Base-by-base conservation (phyloP, 1,140 invertebrate genomes). In the Hetaerina americana region DNA sequence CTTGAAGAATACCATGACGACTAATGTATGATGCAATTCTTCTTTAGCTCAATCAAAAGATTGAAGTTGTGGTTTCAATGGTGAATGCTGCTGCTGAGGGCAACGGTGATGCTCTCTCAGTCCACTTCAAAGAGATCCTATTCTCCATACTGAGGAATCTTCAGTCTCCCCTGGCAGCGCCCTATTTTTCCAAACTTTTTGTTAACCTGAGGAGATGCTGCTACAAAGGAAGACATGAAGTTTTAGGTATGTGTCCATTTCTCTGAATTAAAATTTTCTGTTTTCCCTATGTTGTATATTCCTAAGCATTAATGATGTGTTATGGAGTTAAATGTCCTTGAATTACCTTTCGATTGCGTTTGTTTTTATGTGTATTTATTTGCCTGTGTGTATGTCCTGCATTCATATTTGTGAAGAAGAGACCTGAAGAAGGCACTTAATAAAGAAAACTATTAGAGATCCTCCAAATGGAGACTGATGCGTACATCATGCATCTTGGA, bases 101-200 rank as follows among this genome's bases (percentile, higher is more conserved):
- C 24, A 88, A 90, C 78, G 78, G 83, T 0, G 76, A 80, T 12
- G 83, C 87, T 73, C 77, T 92, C n/a, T 86, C 89, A 0, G 77
- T 86, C 31, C 80, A 87, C 74, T 87, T 90, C 66, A 85, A 88
- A 66, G 81, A 85, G 69, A 76, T 92, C 10, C 78, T 93, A 70
- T 81, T 83, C 18, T 79, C 83, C 8, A 81, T 94, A 73, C 80
- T 93, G 57, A 81, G 79, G 66, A 86, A 87, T 72, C 80, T 92
- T 67, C 81, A 85, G 25, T 90, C 88, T 22, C 90, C 91, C 24
- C 79, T 93, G 27, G 88, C 89, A 12, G 90, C 90, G 8, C 87
- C 87, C 10, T 79, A 81, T 27, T 78, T 90, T 71, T 83, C 85
- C 18, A 80, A 88, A 68, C 79, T 92, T 0, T 91, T 87, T 77